These are phyloP conservation scores for Synodontis membranacea DNA, from an alignment of 2,113 vertebrate species.

Conservation along the genomic window DNA sequence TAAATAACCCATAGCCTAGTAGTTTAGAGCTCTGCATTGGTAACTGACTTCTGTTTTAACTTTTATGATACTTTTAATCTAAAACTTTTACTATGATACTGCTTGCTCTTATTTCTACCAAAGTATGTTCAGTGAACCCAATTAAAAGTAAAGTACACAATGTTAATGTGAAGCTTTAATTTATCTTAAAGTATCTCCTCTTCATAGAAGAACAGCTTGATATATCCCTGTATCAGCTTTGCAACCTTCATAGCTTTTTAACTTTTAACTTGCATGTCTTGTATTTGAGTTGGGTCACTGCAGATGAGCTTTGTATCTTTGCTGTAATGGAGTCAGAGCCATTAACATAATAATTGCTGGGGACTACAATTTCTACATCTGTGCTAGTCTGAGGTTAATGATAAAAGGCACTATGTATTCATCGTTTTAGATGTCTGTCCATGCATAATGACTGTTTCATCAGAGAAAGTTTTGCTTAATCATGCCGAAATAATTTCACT, in stretches of 20 bases:
- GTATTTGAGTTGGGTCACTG: slow-evolving; percentile 33
- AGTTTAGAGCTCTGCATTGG: neutral
- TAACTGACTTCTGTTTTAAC: neutral
- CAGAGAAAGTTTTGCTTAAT: slow-evolving; percentile 74
- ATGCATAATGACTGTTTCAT: slow-evolving; percentile 61
- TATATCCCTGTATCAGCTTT: neutral
- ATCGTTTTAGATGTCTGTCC: slow-evolving; percentile 64
- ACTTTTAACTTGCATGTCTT: slow-evolving; percentile 32
- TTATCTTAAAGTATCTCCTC: neutral
- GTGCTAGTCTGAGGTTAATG: slow-evolving; percentile 48
- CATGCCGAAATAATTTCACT: slow-evolving; percentile 78
- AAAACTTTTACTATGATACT: neutral
- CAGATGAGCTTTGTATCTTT: slow-evolving; percentile 40
- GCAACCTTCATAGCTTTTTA: slow-evolving; percentile 15
- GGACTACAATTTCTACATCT: slow-evolving; percentile 47
- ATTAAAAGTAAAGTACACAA: neutral
- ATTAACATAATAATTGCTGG: slow-evolving; percentile 49
- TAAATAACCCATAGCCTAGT: neutral
- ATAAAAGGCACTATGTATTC: slow-evolving; percentile 55
- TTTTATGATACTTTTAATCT: neutral
- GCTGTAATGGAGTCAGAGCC: slow-evolving; percentile 40
- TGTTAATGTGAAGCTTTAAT: slow-evolving; percentile 14
- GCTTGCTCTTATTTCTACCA: neutral
- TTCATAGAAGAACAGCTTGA: neutral
- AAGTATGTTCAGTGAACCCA: neutral